A percentile compares a stretch with the other conserved stretches of the same genome.
These are phyloP conservation scores for Poeciliopsis paucimaculata DNA, from an alignment of 2,797 vertebrate species.

Conservation along the genomic window DNA sequence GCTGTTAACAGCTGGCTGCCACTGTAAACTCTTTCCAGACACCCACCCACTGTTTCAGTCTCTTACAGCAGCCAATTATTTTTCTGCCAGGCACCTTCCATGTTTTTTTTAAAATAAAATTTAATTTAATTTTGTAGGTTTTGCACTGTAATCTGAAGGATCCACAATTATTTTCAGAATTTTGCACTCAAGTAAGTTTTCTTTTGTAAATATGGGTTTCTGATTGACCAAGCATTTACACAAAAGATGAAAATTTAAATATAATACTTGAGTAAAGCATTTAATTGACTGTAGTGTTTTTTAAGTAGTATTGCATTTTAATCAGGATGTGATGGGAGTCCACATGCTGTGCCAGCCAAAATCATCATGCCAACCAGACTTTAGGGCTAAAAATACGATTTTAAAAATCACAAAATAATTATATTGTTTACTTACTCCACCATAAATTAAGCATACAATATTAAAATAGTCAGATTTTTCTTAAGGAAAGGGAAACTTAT, in stretches of 20 bases:
- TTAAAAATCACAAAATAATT: background rate
- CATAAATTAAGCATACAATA: background rate
- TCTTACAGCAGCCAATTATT: background rate
- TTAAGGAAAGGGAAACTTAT: background rate
- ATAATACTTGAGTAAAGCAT: background rate
- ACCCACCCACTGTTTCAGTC: constrained; percentile 1
- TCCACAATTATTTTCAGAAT: background rate
- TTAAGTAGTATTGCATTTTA: background rate
- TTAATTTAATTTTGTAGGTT: background rate
- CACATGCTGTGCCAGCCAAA: too few relatives aligned
- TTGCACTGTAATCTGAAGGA: background rate
- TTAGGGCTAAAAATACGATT: background rate
- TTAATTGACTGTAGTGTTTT: background rate
- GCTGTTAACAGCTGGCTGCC: constrained; percentile 22
- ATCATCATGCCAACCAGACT: too few relatives aligned
- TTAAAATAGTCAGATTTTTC: background rate
- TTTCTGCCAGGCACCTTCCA: background rate
- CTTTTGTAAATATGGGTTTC: background rate
- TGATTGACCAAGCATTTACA: background rate
- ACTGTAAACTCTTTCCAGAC: constrained; percentile 25
- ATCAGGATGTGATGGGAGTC: background rate
- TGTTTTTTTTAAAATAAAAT: background rate
- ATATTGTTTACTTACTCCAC: background rate
- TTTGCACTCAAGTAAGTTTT: background rate
- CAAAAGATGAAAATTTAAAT: background rate